Evolutionary conservation across 2,797 vertebrate genomes (phyloP).

Genomic region (Sebastes vulpes): DNA sequence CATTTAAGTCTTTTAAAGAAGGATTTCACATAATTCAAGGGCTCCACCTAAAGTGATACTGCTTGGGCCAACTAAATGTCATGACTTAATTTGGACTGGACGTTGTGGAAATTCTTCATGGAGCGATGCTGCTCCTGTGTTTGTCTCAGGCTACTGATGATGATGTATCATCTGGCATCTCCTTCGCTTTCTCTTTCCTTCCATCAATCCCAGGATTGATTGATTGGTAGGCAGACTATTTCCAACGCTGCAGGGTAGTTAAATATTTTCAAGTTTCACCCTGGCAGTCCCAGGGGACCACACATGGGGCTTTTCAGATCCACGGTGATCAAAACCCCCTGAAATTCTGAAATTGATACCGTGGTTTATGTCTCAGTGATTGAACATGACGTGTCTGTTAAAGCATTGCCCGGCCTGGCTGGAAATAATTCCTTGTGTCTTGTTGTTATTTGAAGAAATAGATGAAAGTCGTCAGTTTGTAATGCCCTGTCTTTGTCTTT

Average conservation of each 20-base stretch:
- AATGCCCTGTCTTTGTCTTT: neutral
- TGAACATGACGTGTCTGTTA: constrained; percentile 23
- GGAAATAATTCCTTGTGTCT: neutral
- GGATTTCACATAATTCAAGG: neutral
- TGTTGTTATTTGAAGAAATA: neutral
- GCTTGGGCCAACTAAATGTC: neutral
- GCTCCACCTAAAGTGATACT: neutral
- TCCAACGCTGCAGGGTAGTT: constrained; percentile 24
- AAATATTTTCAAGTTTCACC: constrained; percentile 16
- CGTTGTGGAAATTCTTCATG: neutral
- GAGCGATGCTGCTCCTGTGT: neutral
- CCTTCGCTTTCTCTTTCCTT: neutral
- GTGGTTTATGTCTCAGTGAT: constrained; percentile 31
- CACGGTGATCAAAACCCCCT: constrained; percentile 16
- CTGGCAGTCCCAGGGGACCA: constrained; percentile 3
- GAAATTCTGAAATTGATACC: constrained; percentile 43
- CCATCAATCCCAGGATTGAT: constrained; percentile 22
- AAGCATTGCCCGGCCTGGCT: neutral
- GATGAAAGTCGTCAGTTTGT: neutral
- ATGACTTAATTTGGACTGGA: constrained; percentile 6
- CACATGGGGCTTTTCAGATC: constrained; percentile 25
- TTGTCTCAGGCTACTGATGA: constrained; percentile 1
- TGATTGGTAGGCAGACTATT: constrained; percentile 24
- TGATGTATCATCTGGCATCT: constrained; percentile 14
- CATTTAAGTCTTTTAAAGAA: neutral